These are phyloP conservation scores for Tyria jacobaeae DNA, from an alignment of 2,888 invertebrate species.

Conservation along the genomic window DNA sequence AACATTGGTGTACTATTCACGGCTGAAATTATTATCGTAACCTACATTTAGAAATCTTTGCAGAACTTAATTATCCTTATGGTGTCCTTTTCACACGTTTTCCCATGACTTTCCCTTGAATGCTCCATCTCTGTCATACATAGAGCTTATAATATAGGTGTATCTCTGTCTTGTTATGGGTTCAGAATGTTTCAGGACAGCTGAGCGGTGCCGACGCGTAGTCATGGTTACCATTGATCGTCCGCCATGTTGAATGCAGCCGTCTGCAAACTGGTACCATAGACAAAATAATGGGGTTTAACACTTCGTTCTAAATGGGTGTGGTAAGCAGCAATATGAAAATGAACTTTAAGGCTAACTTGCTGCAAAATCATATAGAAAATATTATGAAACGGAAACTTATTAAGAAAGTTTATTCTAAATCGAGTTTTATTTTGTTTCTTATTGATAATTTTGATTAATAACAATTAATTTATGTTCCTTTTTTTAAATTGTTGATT, in stretches of 20 bases:
- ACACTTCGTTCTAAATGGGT: conserved; percentile 42
- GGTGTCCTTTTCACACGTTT: conserved; percentile 45
- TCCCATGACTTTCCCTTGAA: conserved; percentile 32
- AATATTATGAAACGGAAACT: neutral
- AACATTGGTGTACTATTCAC: neutral
- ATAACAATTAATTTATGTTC: too few species aligned
- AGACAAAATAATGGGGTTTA: conserved; percentile 52
- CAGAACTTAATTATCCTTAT: conserved; percentile 45
- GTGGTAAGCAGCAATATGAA: conserved; percentile 8
- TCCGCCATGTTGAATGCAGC: conserved; percentile 80
- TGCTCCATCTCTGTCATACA: conserved; percentile 50
- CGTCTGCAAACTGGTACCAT: conserved; percentile 71
- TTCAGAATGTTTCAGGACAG: conserved; percentile 71
- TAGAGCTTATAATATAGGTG: conserved; percentile 38
- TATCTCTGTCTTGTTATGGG: conserved; percentile 63
- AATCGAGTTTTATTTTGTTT: too few species aligned
- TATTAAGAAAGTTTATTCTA: neutral
- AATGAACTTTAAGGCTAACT: neutral
- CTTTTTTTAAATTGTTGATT: neutral
- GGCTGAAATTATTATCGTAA: conserved; percentile 4
- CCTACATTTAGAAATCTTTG: conserved; percentile 23
- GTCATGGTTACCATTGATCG: conserved; percentile 83
- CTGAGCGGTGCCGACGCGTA: conserved; percentile 77
- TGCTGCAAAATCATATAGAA: neutral
- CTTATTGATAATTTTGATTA: too few species aligned